phyloP scores from a whole-genome alignment of 2,888 invertebrate genomes.

The Parthenolecanium corni region DNA sequence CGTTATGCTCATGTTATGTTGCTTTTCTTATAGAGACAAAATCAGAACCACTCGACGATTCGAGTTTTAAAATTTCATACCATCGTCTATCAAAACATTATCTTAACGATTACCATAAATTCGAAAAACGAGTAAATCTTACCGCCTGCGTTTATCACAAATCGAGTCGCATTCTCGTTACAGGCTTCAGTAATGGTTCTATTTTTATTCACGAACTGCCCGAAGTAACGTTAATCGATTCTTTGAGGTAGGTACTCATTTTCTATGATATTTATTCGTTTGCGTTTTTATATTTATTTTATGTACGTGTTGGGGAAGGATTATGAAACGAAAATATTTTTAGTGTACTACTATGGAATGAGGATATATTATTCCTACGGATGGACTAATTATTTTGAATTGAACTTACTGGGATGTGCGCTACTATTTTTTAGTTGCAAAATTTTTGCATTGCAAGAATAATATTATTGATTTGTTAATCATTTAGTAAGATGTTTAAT shows the following conservation, averaged over 20 bases:
- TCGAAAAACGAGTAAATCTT: constrained; percentile 48
- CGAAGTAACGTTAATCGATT: constrained; percentile 84
- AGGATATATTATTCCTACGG: no score
- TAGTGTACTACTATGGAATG: no score
- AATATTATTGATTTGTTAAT: no score
- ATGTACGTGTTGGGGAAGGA: no score
- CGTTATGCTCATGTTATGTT: constrained; percentile 32
- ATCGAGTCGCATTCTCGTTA: constrained; percentile 65
- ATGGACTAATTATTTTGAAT: no score
- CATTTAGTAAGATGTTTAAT: no score
- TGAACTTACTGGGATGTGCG: no score
- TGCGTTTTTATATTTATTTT: neutral
- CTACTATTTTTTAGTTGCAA: no score
- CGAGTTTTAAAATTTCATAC: constrained; percentile 46
- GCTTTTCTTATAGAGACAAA: neutral
- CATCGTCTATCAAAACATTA: constrained; percentile 62
- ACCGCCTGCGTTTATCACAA: constrained; percentile 77
- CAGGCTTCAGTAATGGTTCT: constrained; percentile 80
- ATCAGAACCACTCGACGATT: constrained; percentile 38
- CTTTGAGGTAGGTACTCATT: constrained; percentile 34
- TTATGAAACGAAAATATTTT: no score
- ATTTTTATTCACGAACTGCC: constrained; percentile 93
- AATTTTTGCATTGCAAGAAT: no score
- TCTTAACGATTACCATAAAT: constrained; percentile 57
- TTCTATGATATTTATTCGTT: neutral